phyloP scores from a whole-genome alignment of 2,888 invertebrate species.

The Cantharis rufa region DNA sequence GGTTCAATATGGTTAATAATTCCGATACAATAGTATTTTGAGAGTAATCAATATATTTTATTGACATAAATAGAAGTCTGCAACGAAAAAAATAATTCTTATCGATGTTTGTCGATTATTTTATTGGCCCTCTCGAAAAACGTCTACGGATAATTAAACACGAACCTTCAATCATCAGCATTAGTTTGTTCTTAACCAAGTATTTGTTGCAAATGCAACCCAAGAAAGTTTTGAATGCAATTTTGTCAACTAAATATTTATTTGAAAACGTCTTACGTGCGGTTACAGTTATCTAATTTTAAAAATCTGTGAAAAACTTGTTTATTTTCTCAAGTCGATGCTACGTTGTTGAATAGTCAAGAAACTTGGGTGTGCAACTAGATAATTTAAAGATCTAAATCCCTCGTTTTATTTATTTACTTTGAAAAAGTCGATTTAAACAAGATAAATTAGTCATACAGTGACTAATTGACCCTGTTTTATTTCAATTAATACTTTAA shows the following conservation, averaged over 20 bases:
- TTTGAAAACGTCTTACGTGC: background rate
- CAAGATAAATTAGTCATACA: background rate
- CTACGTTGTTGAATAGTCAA: background rate
- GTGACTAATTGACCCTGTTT: background rate
- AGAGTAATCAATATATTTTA: background rate
- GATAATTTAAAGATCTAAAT: background rate
- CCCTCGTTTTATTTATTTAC: background rate
- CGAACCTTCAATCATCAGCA: background rate
- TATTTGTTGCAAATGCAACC: background rate
- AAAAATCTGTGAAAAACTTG: no score
- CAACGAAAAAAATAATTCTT: background rate
- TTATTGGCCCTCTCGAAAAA: background rate
- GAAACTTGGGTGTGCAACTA: background rate
- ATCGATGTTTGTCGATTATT: background rate
- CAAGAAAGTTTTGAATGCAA: background rate
- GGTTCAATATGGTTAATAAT: background rate
- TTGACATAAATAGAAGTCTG: background rate
- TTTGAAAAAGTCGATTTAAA: background rate
- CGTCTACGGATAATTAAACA: background rate
- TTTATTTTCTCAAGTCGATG: no score
- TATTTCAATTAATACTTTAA: background rate
- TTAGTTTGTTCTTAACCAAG: background rate
- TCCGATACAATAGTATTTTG: background rate
- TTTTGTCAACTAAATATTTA: background rate
- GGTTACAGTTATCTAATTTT: no score